These are phyloP conservation scores for Trachythela sp. DNA, from an alignment of 64 coral and sea anemone species.

Conservation along the genomic window DNA sequence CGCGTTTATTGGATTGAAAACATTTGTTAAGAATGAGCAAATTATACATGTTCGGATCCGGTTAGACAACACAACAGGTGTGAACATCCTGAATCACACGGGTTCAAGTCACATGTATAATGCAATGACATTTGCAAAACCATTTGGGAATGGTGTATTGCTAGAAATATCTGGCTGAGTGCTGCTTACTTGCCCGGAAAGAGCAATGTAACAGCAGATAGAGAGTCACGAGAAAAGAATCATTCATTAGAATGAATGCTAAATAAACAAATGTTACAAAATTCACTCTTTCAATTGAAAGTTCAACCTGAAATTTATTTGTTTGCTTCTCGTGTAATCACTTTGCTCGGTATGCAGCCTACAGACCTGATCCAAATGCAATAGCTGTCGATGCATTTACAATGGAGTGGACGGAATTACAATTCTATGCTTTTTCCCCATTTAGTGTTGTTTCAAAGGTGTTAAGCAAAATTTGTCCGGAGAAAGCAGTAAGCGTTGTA, in stretches of 20 bases:
- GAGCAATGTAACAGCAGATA: conserved; percentile 47
- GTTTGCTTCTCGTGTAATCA: conserved; percentile 53
- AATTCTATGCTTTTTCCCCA: neutral
- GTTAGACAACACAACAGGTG: conserved; percentile 21
- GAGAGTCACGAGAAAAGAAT: conserved; percentile 17
- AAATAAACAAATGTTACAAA: neutral
- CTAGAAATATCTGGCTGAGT: conserved; percentile 58
- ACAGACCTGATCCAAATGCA: conserved; percentile 16
- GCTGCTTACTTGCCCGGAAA: conserved; percentile 50
- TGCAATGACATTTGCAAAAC: conserved; percentile 36
- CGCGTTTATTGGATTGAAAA: neutral
- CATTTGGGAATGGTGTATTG: conserved; percentile 67
- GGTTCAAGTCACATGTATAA: conserved; percentile 31
- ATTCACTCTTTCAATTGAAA: neutral
- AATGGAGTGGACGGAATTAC: conserved; percentile 27
- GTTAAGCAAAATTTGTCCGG: conserved; percentile 10
- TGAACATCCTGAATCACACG: conserved; percentile 29
- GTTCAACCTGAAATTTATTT: conserved; percentile 18
- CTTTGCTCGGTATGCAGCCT: neutral
- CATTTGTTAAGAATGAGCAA: conserved; percentile 5
- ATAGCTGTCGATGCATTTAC: neutral
- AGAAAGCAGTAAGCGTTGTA: conserved; percentile 4
- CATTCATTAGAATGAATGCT: conserved; percentile 29
- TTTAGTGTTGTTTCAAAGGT: conserved; percentile 24
- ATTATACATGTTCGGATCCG: conserved; percentile 21